A percentile compares a stretch with the other conserved stretches of the same genome.
Evolutionary conservation across 2,888 invertebrate species (phyloP).

Genomic region (Lymantria dispar): DNA sequence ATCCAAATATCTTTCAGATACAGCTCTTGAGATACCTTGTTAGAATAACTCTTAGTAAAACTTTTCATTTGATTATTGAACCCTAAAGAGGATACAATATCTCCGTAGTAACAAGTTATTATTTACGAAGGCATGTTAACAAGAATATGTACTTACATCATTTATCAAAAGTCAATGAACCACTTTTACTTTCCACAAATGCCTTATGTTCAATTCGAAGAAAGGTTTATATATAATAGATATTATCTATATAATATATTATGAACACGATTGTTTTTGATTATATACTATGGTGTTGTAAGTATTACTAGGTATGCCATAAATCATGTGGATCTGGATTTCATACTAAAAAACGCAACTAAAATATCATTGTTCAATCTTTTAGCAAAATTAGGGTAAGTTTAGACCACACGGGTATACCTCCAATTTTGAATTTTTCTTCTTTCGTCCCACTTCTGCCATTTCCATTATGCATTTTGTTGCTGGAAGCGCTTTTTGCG

Average conservation of each 20-base stretch:
- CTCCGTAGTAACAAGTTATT: background rate
- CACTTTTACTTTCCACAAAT: slow-evolving; percentile 41
- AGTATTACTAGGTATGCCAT: slow-evolving; percentile 1
- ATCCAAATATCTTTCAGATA: too few relatives aligned
- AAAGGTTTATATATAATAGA: slow-evolving; percentile 9
- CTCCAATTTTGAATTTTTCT: too few relatives aligned
- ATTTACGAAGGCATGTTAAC: background rate
- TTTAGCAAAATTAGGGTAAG: too few relatives aligned
- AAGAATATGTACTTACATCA: slow-evolving; percentile 16
- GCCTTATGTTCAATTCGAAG: background rate
- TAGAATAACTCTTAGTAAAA: too few relatives aligned
- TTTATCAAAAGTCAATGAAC: slow-evolving; percentile 29
- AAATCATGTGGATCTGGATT: background rate
- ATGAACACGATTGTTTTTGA: slow-evolving; percentile 6
- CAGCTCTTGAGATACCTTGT: too few relatives aligned
- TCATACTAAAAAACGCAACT: background rate
- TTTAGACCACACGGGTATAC: too few relatives aligned
- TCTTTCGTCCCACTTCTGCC: too few relatives aligned
- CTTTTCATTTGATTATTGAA: too few relatives aligned
- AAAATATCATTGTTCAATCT: too few relatives aligned
- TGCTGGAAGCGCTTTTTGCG: too few relatives aligned
- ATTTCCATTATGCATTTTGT: too few relatives aligned
- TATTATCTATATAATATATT: slow-evolving; percentile 8
- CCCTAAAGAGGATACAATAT: too few relatives aligned
- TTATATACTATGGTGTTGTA: slow-evolving; percentile 7